These are phyloP conservation scores for Mormyrus iriodes DNA, from an alignment of 2,113 vertebrate species.

Conservation along the genomic window DNA sequence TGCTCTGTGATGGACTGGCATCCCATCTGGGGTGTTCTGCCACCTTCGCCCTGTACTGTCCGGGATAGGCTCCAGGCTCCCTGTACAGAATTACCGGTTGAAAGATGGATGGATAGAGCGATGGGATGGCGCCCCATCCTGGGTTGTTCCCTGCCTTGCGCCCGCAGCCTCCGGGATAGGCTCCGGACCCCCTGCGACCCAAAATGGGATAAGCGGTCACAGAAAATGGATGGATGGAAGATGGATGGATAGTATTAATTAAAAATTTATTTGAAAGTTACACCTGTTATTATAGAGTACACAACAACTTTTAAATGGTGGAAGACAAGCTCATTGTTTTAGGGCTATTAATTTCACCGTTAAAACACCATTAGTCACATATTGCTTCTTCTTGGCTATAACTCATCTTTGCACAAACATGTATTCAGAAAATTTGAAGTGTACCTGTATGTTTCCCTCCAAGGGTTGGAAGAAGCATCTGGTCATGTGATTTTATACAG, in stretches of 20 bases:
- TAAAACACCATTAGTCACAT: constrained; percentile 4
- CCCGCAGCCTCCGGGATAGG: too few species aligned
- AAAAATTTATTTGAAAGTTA: not conserved
- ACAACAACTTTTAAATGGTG: not conserved
- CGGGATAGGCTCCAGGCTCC: not conserved
- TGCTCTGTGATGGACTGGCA: not conserved
- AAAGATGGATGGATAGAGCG: not conserved
- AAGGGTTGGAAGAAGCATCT: not conserved
- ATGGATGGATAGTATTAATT: not conserved
- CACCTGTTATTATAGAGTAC: not conserved
- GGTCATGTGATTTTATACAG: not conserved
- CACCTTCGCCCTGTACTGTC: not conserved
- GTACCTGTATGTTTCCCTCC: constrained; percentile 5
- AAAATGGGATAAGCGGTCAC: too few species aligned
- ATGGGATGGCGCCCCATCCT: too few species aligned
- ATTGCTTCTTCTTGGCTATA: not conserved
- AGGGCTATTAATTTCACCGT: not conserved
- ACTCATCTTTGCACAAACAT: not conserved
- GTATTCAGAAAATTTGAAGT: not conserved
- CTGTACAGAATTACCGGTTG: not conserved
- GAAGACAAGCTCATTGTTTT: not conserved
- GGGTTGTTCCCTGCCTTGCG: too few species aligned
- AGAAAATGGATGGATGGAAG: too few species aligned
- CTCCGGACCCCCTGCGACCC: too few species aligned
- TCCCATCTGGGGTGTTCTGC: not conserved